Conservation (phyloP, 2,797 vertebrate genomes). For the Crocidura indochinensis region DNA sequence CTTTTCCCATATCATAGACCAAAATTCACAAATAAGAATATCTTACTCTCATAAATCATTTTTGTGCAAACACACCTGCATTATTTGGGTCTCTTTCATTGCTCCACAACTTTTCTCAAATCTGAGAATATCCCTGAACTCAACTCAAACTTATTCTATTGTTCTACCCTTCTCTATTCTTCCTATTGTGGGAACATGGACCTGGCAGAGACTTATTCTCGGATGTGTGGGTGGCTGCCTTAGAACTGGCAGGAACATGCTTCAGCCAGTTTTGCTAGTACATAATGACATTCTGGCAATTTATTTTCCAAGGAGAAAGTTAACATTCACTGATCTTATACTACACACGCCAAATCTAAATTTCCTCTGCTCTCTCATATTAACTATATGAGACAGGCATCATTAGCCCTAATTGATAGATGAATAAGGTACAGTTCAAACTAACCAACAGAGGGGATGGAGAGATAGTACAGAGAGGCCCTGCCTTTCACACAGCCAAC, state of each 20-base stretch:
- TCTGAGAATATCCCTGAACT: slow-evolving; percentile 12
- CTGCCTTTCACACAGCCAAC: no score
- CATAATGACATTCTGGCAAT: slow-evolving; percentile 47
- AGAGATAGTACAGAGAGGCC: no score
- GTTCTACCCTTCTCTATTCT: slow-evolving; percentile 15
- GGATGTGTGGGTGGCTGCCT: slow-evolving; percentile 71
- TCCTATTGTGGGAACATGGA: neutral
- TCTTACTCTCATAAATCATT: no score
- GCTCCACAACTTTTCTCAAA: slow-evolving; percentile 29
- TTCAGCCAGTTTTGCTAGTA: slow-evolving; percentile 72
- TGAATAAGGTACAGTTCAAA: slow-evolving; percentile 34
- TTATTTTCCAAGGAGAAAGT: slow-evolving; percentile 71
- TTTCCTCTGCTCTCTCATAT: slow-evolving; percentile 41
- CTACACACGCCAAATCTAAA: slow-evolving; percentile 26
- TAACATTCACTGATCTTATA: slow-evolving; percentile 69
- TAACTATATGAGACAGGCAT: neutral
- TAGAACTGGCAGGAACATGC: slow-evolving; percentile 57
- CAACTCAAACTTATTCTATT: slow-evolving; percentile 12
- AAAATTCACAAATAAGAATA: no score
- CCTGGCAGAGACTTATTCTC: slow-evolving; percentile 60
- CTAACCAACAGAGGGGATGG: no score
- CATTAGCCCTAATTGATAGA: neutral
- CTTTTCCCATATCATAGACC: neutral
- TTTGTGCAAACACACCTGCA: neutral
- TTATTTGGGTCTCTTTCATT: slow-evolving; percentile 7